These are phyloP conservation scores for Mesoligia furuncula DNA, from an alignment of 2,888 invertebrate genomes.

Conservation along the genomic window DNA sequence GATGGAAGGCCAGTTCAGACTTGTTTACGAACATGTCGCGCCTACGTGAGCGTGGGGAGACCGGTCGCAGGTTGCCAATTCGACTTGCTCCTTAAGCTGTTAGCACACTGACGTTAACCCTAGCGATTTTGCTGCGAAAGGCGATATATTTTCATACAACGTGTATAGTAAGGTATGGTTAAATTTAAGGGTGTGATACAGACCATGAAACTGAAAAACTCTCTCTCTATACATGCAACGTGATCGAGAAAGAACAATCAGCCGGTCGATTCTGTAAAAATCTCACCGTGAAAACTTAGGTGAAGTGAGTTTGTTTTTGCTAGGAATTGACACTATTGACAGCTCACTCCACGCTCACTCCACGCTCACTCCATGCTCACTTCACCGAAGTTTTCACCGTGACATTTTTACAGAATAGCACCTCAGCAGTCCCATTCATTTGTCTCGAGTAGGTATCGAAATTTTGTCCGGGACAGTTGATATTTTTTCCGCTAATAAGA, in stretches of 20 bases:
- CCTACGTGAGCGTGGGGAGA: conserved; percentile 67
- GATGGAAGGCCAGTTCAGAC: conserved; percentile 49
- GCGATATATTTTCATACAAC: neutral
- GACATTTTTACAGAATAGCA: too few relatives aligned
- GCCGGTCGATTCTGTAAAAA: too few relatives aligned
- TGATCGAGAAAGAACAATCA: neutral
- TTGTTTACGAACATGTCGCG: conserved; percentile 63
- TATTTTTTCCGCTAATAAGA: neutral
- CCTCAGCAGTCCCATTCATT: neutral
- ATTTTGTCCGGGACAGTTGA: neutral
- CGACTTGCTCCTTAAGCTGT: conserved; percentile 41
- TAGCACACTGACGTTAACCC: conserved; percentile 9
- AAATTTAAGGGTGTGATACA: neutral
- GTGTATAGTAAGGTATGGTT: neutral
- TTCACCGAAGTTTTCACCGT: too few relatives aligned
- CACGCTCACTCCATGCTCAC: too few relatives aligned
- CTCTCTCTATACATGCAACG: too few relatives aligned
- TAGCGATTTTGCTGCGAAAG: neutral
- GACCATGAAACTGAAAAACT: neutral
- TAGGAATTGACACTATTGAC: too few relatives aligned
- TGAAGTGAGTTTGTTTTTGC: too few relatives aligned
- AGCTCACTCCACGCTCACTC: too few relatives aligned
- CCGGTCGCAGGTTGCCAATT: conserved; percentile 70
- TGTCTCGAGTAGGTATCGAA: neutral
- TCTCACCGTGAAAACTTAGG: too few relatives aligned